Base-by-base conservation (phyloP, 1,140 invertebrate species). In the Drosophila nannoptera region DNA sequence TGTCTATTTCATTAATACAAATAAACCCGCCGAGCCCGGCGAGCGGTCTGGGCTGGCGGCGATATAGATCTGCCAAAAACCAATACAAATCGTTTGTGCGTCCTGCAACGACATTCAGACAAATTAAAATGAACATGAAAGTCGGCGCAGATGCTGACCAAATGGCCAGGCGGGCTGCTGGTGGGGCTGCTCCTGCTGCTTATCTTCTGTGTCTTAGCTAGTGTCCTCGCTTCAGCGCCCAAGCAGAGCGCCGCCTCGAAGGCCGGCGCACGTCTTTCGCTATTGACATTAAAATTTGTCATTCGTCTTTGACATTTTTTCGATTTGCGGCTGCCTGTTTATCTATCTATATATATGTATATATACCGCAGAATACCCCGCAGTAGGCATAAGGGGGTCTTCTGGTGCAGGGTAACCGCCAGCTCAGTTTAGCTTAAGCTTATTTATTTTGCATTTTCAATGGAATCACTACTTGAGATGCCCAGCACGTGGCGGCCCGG, bases 1-100 rank as follows among this genome's bases (percentile, higher is more conserved):
- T 75, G 77, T 87, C 84, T 76, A 87, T 87, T 87, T 87, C 78
- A 87, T 87, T 87, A 84, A 87, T 87, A 84, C 80, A 87, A 87
- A 87, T 84, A 84, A 86, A 84, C 70, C 81, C 72, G 54, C 59
- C 8, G 33, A 14, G 38, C 16, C 1, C 42, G 14, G 35, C 63
- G 8, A 38, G 22, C 3, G 22, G 22, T 22, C 3, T 22, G 22
- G 22, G 22, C 3, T 22, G 22, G 22, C 22, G 22, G 22, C 22
- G 22, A 22, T 22, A 22, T 22, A 46, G 16, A 46, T 35, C 14
- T 33, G 45, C 55, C 42, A 32, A 14, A 36, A 36, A 71, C 56
- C 80, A 78, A 83, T 86, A 84, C 80, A 84, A 84, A 84, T 84
- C 80, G 81, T 76, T 84, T 84, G 69, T 73, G 65, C 69, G 59